phyloP scores from a whole-genome alignment of 37 sponge, comb jelly and placozoan species.

The Theonella swinhoei region DNA sequence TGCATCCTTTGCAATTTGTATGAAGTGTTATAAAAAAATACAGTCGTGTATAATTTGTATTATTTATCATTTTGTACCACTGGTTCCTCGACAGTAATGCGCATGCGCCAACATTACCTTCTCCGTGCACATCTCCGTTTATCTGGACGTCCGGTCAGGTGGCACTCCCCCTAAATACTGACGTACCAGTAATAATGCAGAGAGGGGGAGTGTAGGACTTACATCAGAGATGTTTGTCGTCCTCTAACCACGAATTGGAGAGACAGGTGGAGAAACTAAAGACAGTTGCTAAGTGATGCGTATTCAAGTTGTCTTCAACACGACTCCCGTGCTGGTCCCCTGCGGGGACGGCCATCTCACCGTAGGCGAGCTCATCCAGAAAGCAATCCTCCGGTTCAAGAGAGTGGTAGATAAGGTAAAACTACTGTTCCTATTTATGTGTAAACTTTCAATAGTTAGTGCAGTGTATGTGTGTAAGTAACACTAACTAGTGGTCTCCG shows the following conservation, averaged over 20 bases:
- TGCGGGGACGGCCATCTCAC: constrained; percentile 76
- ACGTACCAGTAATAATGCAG: neutral
- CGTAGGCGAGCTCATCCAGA: constrained; percentile 69
- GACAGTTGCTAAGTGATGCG: too few relatives aligned
- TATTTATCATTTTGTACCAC: too few relatives aligned
- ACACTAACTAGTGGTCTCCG: too few relatives aligned
- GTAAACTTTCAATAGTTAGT: too few relatives aligned
- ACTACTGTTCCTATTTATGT: too few relatives aligned
- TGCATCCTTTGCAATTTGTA: too few relatives aligned
- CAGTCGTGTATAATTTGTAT: too few relatives aligned
- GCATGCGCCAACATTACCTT: neutral
- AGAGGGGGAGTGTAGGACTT: neutral
- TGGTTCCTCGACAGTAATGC: too few relatives aligned
- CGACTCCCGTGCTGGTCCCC: constrained; percentile 75
- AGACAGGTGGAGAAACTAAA: neutral
- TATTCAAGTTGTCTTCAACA: constrained; percentile 68
- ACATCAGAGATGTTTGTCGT: neutral
- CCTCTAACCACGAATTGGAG: neutral
- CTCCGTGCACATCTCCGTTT: neutral
- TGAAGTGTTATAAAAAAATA: too few relatives aligned
- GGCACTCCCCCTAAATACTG: neutral
- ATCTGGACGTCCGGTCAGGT: neutral
- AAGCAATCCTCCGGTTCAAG: constrained; percentile 73
- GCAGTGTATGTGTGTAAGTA: too few relatives aligned
- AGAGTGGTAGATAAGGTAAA: constrained; percentile 49